Base-by-base conservation (phyloP, 1,140 invertebrate species). In the Scaptomyza montana region DNA sequence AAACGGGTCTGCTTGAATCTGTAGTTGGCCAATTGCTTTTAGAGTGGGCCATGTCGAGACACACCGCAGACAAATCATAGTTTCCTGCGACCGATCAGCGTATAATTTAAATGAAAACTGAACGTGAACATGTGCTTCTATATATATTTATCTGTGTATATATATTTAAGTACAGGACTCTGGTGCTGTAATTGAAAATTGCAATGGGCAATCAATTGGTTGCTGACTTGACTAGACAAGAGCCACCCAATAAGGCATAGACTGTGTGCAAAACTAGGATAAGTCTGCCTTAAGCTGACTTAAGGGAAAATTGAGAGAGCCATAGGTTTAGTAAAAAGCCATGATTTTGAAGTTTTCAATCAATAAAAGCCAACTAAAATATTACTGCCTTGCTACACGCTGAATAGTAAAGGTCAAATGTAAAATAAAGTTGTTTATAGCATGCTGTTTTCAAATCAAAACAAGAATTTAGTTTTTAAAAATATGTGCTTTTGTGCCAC, bases 51-150 rank as follows among this genome's bases (percentile, higher is more conserved):
- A 63, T n/a, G 45, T 64, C 61, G 33, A 63, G 62, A 86, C 81
- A 76, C 69, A 69, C 71, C 67, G 71, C 75, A 86, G 82, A 86
- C 71, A 74, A 50, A 69, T 89, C 78, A 87, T 87, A 74, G 71
- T 87, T 87, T 87, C 80, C 75, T 82, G 61, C 55, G 54, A 54
- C 30, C 49, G 69, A 53, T 57, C 55, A 30, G 7, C 33, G 25
- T 49, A 54, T 57, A 74, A 70, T 70, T 70, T 54, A 54, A 64
- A 62, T 74, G 65, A 57, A 74, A 69, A 69, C 59, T 28, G 66
- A 63, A 74, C 36, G 70, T 56, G 51, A 60, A 55, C 61, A 61
- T 68, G 43, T 5, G 6, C 30, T n/a, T n/a, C 4, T 30, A 30
- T 30, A 30, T 30, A 30, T 7, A 30, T 30, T 30, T 30, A 30